These are phyloP conservation scores for Psettodes erumei DNA, from an alignment of 2,113 vertebrate species.

Conservation along the genomic window DNA sequence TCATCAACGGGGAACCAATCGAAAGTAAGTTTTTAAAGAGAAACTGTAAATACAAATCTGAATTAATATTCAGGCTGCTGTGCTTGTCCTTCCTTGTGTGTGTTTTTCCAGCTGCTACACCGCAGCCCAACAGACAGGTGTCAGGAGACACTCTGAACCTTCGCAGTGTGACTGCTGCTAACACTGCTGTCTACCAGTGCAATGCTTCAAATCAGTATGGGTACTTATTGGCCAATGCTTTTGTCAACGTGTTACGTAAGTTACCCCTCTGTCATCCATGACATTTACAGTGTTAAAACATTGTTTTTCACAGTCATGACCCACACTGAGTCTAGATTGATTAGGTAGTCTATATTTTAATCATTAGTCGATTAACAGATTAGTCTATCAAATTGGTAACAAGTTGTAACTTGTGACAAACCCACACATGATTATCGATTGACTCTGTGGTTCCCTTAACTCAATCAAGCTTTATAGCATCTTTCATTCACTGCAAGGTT, in stretches of 20 bases:
- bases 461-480: no score
- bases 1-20: conserved; percentile 93
- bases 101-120: conserved; percentile 80
- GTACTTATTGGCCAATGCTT: conserved; percentile 95
- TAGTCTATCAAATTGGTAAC: no score
- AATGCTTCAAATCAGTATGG: conserved; percentile 95
- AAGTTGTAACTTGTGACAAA: no score
- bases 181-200: conserved; percentile 96
- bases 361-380: no score
- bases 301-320: no score
- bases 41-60: not conserved
- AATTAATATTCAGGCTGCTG: not conserved
- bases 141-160: conserved; percentile 91
- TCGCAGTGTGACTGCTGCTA: conserved; percentile 87
- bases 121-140: conserved; percentile 89
- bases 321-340: no score
- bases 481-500: no score
- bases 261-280: not conserved
- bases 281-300: not conserved
- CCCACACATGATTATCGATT: not conserved
- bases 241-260: conserved; percentile 94
- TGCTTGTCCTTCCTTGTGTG: not conserved
- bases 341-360: no score
- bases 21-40: conserved; percentile 80
- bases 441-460: no score